These are phyloP conservation scores for Vannuccia rotundouncinata DNA, from an alignment of 2,888 invertebrate species.

Conservation along the genomic window DNA sequence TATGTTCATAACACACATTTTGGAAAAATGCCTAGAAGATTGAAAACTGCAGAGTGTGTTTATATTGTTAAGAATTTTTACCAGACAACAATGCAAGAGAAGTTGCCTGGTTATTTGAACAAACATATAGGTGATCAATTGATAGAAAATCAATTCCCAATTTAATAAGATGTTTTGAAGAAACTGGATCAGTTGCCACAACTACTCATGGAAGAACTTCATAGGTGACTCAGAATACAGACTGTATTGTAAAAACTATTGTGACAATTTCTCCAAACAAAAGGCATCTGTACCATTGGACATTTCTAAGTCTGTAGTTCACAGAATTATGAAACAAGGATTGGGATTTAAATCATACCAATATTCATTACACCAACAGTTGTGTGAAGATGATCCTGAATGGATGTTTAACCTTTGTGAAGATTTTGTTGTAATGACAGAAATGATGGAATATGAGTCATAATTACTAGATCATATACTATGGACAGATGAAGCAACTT, in stretches of 20 bases:
- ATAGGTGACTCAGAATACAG: slow-evolving; percentile 14
- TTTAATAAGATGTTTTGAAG: slow-evolving; percentile 22
- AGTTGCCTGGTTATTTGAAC: not conserved
- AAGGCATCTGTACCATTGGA: slow-evolving; percentile 6
- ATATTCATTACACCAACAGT: slow-evolving; percentile 19
- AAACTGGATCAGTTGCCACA: slow-evolving; percentile 18
- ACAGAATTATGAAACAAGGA: slow-evolving; percentile 19
- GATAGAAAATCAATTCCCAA: slow-evolving; percentile 31
- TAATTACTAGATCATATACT: slow-evolving; percentile 2
- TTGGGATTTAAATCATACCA: slow-evolving; percentile 20
- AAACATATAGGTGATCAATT: not conserved
- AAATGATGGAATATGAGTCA: slow-evolving; percentile 6
- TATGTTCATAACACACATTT: slow-evolving; percentile 18
- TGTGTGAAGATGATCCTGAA: slow-evolving; percentile 21
- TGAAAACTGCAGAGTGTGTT: slow-evolving; percentile 1
- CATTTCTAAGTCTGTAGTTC: slow-evolving; percentile 29
- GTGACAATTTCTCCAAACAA: not conserved
- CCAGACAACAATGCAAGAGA: slow-evolving; percentile 14
- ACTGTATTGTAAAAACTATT: not conserved
- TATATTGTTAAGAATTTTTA: not conserved
- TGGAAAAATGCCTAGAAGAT: slow-evolving; percentile 7
- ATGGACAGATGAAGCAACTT: slow-evolving; percentile 14
- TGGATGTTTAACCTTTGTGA: slow-evolving; percentile 6
- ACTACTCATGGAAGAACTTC: slow-evolving; percentile 1
- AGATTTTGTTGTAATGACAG: slow-evolving; percentile 1